phyloP scores from a whole-genome alignment of 2,113 vertebrate genomes.

The Pygathrix nemaeus region DNA sequence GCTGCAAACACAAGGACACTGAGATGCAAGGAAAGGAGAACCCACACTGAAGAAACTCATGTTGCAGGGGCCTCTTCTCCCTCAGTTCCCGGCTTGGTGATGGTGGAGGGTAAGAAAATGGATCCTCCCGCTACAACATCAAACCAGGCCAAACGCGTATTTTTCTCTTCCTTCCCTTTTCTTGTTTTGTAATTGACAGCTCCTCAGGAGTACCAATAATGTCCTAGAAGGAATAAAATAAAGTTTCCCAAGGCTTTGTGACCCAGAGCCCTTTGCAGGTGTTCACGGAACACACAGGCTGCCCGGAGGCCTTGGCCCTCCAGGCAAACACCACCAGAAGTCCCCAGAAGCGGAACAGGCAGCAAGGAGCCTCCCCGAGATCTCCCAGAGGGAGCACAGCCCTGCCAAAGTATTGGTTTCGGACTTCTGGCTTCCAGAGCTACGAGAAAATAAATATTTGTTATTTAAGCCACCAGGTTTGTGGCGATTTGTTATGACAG shows the following conservation, averaged over 20 bases:
- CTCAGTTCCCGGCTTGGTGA: accelerated
- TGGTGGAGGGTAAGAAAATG: accelerated
- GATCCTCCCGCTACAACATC: accelerated
- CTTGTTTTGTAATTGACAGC: background rate
- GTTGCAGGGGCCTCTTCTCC: background rate
- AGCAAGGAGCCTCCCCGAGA: background rate
- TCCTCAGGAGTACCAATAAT: background rate
- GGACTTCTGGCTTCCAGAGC: background rate
- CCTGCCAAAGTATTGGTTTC: background rate
- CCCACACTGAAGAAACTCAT: accelerated
- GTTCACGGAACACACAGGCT: background rate
- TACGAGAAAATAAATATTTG: background rate
- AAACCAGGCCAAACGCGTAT: background rate
- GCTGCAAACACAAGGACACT: no score
- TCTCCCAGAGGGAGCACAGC: background rate
- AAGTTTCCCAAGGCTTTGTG: background rate
- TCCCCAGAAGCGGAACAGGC: background rate
- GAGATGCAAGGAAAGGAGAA: no score
- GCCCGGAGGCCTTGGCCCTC: background rate
- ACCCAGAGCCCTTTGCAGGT: background rate
- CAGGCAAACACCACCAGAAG: background rate
- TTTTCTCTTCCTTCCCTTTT: background rate
- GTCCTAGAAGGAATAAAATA: background rate
- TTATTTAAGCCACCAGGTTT: background rate
- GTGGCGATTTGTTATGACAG: background rate